Base-by-base conservation (phyloP, 2,113 vertebrate genomes). In the Sorex araneus region DNA sequence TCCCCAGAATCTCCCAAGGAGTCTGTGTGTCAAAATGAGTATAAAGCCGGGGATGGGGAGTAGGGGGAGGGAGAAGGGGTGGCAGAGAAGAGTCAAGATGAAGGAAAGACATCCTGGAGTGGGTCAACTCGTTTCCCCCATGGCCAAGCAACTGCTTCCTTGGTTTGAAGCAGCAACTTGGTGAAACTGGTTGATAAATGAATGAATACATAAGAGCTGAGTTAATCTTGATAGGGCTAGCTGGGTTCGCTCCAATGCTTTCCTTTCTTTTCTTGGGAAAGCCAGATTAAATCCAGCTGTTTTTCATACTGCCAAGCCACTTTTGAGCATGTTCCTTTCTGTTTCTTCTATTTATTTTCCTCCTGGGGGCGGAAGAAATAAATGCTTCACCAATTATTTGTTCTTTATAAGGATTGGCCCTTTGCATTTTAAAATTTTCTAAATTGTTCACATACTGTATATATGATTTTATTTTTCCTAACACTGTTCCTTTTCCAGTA, bases 201-300 rank as follows among this genome's bases (percentile, higher is more conserved):
- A 80, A 84, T n/a, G 77, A 87, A 50, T 87, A 34, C 69, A 45
- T 79, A 32, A 90, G 92, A 90, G 19, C 75, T 71, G 64, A 79
- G 19, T 93, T 63, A 50, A 79, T 91, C 47, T 93, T 85, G 79
- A 87, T 54, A 71, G 87, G 84, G 28, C 81, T 50, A 71, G 47
- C 19, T 95, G 93, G 64, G 34, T 71, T 93, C 45, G 34, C 54
- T 95, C 78, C 85, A 93, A 85, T 75, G 25, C n/a, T 91, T 71
- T 34, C 12, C 27, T 79, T 77, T 91, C 50, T 95, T 87, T 95
- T 87, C 88, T 93, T 95, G 87, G 93, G 92, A 95, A 95, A 84
- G 50, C 64, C 77, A 84, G 93, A 97, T 97, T 88, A 94, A 95
- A 94, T 60, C 70, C 96, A 96, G 95, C 90, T 95, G 95, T 82